A percentile compares a stretch with the other conserved stretches of the same genome.
phyloP scores from a whole-genome alignment of 2,888 invertebrate genomes.

The Parelbella ahira region DNA sequence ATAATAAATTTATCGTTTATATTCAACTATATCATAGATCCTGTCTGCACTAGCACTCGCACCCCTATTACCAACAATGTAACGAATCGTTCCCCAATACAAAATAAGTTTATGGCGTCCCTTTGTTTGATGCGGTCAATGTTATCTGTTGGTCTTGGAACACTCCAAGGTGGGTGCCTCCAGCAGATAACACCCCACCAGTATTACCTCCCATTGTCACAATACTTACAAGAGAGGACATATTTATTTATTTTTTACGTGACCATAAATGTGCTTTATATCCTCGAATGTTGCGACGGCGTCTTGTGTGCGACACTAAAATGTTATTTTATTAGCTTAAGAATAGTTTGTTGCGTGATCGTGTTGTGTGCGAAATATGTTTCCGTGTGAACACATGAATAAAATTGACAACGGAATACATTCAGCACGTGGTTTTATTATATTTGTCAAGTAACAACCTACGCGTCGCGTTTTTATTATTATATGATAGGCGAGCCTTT shows the following conservation, averaged over 20 bases:
- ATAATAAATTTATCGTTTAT: no score
- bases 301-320: conserved; percentile 10
- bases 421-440: no score
- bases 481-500: no score
- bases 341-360: conserved; percentile 10
- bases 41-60: no score
- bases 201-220: conserved; percentile 65
- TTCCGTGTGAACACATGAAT: no score
- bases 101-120: conserved; percentile 68
- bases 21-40: no score
- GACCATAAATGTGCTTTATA: conserved; percentile 57
- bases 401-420: no score
- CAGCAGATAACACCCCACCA: conserved; percentile 50
- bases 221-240: conserved; percentile 62
- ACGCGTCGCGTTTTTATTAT: no score
- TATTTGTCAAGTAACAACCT: no score
- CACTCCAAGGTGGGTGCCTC: conserved; percentile 53
- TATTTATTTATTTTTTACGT: conserved; percentile 70
- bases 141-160: conserved; percentile 56
- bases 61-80: conserved; percentile 34
- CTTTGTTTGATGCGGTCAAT: conserved; percentile 67
- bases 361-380: no score
- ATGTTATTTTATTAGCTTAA: conserved; percentile 10
- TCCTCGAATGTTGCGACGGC: conserved; percentile 28
- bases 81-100: conserved; percentile 58